A percentile compares a stretch with the other conserved stretches of the same genome.
These are phyloP conservation scores for Spilogale gracilis DNA, from an alignment of 2,113 vertebrate species.

Conservation along the genomic window DNA sequence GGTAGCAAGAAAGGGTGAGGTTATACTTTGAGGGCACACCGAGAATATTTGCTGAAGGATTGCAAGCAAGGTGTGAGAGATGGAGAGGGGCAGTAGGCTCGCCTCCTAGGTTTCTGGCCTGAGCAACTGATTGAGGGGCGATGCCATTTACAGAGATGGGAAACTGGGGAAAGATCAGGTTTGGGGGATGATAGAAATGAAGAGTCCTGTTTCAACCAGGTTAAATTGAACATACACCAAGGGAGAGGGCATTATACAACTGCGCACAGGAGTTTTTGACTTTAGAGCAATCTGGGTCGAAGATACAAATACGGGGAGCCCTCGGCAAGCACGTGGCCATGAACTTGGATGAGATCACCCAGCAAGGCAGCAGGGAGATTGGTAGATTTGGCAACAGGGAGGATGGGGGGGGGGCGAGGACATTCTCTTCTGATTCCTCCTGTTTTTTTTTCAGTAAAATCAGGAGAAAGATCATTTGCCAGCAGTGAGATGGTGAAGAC, in stretches of 20 bases:
- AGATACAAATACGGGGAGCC: not conserved
- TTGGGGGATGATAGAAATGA: not conserved
- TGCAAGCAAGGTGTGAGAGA: not conserved
- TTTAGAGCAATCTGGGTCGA: not conserved
- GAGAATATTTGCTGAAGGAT: conserved; percentile 1
- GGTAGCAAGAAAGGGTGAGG: not conserved
- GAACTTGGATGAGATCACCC: not conserved
- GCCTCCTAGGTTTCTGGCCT: not conserved
- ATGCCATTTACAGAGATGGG: not conserved
- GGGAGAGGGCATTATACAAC: not conserved
- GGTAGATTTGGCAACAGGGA: not conserved
- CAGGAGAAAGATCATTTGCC: not conserved
- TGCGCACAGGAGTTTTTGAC: not conserved
- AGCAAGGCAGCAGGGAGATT: not conserved
- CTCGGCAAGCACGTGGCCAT: not conserved
- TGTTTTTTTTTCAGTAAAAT: not conserved
- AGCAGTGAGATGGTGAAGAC: not conserved
- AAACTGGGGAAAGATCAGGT: not conserved
- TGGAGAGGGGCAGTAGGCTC: not conserved
- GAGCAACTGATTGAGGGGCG: not conserved
- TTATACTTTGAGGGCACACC: not conserved
- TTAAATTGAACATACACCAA: not conserved
- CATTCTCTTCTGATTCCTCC: not conserved
- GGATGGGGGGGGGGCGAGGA: not conserved
- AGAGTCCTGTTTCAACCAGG: not conserved